Base-by-base conservation (phyloP, 2,888 invertebrate genomes). In the Melinaea marsaeus region DNA sequence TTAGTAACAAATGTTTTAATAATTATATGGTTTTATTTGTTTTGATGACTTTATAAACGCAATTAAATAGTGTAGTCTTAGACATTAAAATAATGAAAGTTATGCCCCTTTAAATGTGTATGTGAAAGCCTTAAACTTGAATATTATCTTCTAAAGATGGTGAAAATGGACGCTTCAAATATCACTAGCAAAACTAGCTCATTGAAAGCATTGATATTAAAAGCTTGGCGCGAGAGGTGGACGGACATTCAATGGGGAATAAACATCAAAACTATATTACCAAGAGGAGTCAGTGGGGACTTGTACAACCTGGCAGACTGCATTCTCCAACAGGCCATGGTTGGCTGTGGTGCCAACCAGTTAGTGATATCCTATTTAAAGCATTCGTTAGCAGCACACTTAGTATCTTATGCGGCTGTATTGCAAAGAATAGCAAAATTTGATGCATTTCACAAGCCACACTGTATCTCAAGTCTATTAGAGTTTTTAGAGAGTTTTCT, bases 141-240 rank as follows among this genome's bases (percentile, higher is more conserved):
- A 54, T 32, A 22, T 22, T 51, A 32, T 32, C 32, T 9, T n/a
- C 7, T 51, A 22, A 51, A 66, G 63, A 75, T 74, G 75, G 79
- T 81, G 68, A 83, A 89, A 72, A 95, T 95, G 95, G 95, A 95
- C 83, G 83, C 90, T 47, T 94, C 94, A 62, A 95, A 95, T 90
- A 95, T 95, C 67, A 95, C 95, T 45, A 95, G 95, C 81, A 95
- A 95, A 91, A 95, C 95, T 1, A 95, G 95, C 83, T 94, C 95
- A 64, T 83, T 96, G 57, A 96, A 96, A 85, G 95, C 95, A 64
- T 88, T 96, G 35, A 91, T 97, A 71, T 87, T 97, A 63, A 93
- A 94, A 81, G 98, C 98, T 57, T 99, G 98, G 98, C 93, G 97
- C 74, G 98, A 98, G 87, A 92, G 98, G 66, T 98, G 98, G 98